Evolutionary conservation across 2,113 vertebrate genomes (phyloP).

Genomic region (Nothocercus julius): DNA sequence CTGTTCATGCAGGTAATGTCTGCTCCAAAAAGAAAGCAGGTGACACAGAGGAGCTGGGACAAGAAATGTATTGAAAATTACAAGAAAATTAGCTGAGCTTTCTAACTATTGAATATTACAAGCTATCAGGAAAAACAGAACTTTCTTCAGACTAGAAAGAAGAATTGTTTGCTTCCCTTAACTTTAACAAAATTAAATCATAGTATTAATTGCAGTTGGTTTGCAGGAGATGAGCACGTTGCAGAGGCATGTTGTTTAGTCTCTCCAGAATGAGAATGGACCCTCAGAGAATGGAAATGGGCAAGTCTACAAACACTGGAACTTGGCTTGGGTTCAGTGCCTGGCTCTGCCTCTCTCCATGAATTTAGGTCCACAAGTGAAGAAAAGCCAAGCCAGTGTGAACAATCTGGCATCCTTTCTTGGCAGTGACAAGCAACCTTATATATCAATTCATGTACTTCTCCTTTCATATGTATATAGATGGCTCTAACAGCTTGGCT

Average conservation of each 20-base stretch:
- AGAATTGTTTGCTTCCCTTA: conserved; percentile 44
- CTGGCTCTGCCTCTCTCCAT: neutral
- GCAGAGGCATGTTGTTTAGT: neutral
- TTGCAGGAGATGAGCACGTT: neutral
- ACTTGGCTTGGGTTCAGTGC: conserved; percentile 1
- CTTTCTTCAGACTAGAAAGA: conserved; percentile 34
- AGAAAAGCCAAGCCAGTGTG: conserved; percentile 21
- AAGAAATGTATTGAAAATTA: neutral
- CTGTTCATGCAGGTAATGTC: neutral
- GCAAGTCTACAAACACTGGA: conserved; percentile 33
- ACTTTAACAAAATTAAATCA: conserved; percentile 38
- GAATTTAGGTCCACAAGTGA: conserved; percentile 6
- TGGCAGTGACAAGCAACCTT: conserved; percentile 44
- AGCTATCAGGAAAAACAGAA: conserved; percentile 34
- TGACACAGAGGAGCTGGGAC: neutral
- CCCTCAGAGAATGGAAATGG: neutral
- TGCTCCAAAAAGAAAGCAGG: conserved; percentile 35
- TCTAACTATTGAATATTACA: neutral
- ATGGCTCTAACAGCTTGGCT: conserved; percentile 41
- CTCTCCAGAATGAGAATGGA: conserved; percentile 2
- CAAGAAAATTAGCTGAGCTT: conserved; percentile 32
- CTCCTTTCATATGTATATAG: conserved; percentile 5
- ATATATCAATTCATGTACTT: conserved; percentile 64
- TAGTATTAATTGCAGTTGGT: conserved; percentile 46
- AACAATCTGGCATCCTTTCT: conserved; percentile 35